Base-by-base conservation (phyloP, 1,140 invertebrate genomes). In the Temnothorax longispinosus region DNA sequence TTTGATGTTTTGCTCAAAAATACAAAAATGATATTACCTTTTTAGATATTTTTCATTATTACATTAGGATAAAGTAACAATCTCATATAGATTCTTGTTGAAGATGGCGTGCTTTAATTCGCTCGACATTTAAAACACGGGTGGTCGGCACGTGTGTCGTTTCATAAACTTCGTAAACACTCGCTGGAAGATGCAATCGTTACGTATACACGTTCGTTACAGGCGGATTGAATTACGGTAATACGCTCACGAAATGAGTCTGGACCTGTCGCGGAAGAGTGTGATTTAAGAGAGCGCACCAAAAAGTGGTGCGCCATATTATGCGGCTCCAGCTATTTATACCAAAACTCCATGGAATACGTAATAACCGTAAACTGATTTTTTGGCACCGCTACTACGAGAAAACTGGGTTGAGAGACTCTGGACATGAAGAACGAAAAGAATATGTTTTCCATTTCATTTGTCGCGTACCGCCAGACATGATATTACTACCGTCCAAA, bases 291-390 rank as follows among this genome's bases (percentile, higher is more conserved):
- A 32, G 76, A 71, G 47, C 65, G 21, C 58, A 15, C 41, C 44
- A 58, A 62, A 60, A 76, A 65, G 71, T 50, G 56, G 32, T 69
- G 54, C 58, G 60, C 7, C 52, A 58, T 58, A 60, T 86, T 77
- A 77, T 67, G 44, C 18, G n/a, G 58, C 35, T 41, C 50, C 60
- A 27, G 72, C 69, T 89, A 89, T 89, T 89, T 89, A 89, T 89
- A 89, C 6, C 74, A 32, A n/a, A 77, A 60, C 58, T 54, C 50
- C 38, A 32, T 58, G 69, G 75, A 89, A 87, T 50, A 77, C 84
- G 88, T 86, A 86, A 89, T 89, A 89, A 89, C 15, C 75, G 52
- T 89, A 89, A 89, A 86, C 18, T 58, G 80, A 54, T 54, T 67
- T 80, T 88, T 89, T 74, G 52, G 50, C 58, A 60, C 18, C 6